Evolutionary conservation across 2,797 vertebrate species (phyloP).

Genomic region (Calcarius lapponicus): DNA sequence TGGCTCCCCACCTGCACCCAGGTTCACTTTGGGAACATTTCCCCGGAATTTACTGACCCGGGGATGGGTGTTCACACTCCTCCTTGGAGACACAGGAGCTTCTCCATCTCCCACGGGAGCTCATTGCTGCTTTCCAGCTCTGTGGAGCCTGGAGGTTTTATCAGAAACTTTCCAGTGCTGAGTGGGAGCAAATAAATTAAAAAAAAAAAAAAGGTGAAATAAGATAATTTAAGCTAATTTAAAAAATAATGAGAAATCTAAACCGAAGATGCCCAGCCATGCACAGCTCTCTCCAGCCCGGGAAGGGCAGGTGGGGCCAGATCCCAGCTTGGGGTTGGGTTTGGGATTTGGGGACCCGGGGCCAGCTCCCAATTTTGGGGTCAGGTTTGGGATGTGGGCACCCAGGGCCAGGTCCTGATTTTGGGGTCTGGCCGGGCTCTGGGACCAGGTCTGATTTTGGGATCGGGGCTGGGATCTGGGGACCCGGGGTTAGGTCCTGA

Average conservation of each 20-base stretch:
- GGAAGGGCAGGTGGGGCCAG: neutral
- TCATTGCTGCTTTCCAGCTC: neutral
- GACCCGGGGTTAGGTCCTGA: accelerated
- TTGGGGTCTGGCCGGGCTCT: no score
- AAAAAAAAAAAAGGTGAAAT: neutral
- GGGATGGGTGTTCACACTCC: accelerated
- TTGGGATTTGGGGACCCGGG: no score
- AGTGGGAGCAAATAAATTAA: neutral
- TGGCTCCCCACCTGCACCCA: no score
- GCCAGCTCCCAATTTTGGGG: no score
- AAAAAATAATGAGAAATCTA: neutral
- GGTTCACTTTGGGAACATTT: accelerated
- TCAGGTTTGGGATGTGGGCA: no score
- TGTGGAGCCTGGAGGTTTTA: neutral
- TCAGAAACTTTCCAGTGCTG: accelerated
- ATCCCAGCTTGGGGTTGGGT: no score
- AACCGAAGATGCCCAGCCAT: accelerated
- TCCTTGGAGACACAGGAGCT: neutral
- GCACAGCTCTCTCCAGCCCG: neutral
- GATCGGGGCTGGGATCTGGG: accelerated
- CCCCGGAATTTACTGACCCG: accelerated
- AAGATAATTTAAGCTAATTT: neutral
- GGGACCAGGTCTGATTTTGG: neutral
- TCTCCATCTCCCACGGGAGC: neutral
- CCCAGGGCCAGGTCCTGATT: no score